phyloP scores from a whole-genome alignment of 2,113 vertebrate species.

The Nannospalax galili region DNA sequence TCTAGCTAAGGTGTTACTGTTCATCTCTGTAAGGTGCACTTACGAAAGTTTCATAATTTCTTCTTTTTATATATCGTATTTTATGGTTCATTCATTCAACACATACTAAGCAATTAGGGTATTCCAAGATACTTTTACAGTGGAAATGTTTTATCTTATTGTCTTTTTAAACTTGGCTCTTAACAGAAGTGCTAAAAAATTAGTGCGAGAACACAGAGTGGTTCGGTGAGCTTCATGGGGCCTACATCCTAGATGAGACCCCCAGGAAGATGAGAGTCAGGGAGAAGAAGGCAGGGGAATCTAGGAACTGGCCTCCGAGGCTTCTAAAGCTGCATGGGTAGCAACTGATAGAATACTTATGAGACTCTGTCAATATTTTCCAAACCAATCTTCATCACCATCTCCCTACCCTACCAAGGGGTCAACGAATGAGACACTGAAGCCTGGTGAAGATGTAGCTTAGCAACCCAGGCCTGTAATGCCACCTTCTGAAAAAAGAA shows the following conservation, averaged over 20 bases:
- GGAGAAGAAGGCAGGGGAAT: background rate
- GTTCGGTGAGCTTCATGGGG: background rate
- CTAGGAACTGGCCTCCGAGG: background rate
- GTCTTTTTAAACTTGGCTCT: background rate
- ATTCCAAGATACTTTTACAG: background rate
- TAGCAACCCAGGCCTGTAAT: background rate
- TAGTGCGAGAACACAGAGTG: background rate
- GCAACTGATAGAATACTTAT: background rate
- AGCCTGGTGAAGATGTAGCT: background rate
- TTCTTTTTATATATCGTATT: background rate
- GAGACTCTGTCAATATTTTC: background rate
- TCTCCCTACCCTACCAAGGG: background rate
- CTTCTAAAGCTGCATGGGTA: fast-evolving
- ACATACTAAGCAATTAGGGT: background rate
- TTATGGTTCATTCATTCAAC: background rate
- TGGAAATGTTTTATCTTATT: background rate
- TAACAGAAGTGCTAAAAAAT: background rate
- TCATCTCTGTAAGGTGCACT: background rate
- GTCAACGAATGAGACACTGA: background rate
- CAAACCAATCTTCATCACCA: background rate
- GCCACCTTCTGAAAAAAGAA: background rate
- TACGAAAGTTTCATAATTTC: background rate
- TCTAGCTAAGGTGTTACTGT: background rate
- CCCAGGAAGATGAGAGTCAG: background rate
- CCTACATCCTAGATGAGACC: background rate